Percentiles rank a stretch among this genome's conserved stretches.
phyloP scores from a whole-genome alignment of 2,797 vertebrate species.

The Leptatherina wallacei region DNA sequence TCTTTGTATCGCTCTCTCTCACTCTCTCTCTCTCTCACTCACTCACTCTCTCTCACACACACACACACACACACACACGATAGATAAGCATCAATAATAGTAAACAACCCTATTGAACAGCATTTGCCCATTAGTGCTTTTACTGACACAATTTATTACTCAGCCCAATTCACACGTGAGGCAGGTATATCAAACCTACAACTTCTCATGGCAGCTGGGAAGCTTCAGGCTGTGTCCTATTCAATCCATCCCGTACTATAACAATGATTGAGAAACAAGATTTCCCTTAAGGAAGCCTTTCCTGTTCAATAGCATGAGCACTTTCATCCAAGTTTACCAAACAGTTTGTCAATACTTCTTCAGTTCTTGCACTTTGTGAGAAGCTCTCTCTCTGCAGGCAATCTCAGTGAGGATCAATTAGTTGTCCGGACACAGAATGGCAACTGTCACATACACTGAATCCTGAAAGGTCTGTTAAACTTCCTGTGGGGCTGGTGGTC shows the following conservation, averaged over 20 bases:
- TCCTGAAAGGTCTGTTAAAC: conserved; percentile 57
- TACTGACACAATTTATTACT: conserved; percentile 30
- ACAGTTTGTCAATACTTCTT: conserved; percentile 64
- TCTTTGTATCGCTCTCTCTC: too few species aligned
- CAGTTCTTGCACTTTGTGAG: conserved; percentile 54
- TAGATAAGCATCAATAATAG: neutral
- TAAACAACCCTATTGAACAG: conserved; percentile 18
- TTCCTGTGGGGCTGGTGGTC: conserved; percentile 38
- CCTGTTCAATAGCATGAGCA: conserved; percentile 55
- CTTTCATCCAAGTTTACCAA: conserved; percentile 50
- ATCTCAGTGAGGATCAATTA: conserved; percentile 65
- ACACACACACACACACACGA: neutral
- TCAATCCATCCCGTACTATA: conserved; percentile 41
- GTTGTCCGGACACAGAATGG: conserved; percentile 32
- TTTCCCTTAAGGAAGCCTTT: conserved; percentile 49
- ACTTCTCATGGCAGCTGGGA: conserved; percentile 10
- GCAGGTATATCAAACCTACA: conserved; percentile 20
- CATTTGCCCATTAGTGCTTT: conserved; percentile 26
- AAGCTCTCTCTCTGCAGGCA: conserved; percentile 41
- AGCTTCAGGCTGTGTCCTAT: conserved; percentile 33
- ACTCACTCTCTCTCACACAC: neutral
- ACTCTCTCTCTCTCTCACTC: too few species aligned
- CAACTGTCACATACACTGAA: conserved; percentile 50
- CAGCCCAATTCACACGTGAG: conserved; percentile 6
- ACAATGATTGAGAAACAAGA: conserved; percentile 55